These are phyloP conservation scores for Nezara viridula DNA, from an alignment of 2,888 invertebrate genomes.

Conservation along the genomic window DNA sequence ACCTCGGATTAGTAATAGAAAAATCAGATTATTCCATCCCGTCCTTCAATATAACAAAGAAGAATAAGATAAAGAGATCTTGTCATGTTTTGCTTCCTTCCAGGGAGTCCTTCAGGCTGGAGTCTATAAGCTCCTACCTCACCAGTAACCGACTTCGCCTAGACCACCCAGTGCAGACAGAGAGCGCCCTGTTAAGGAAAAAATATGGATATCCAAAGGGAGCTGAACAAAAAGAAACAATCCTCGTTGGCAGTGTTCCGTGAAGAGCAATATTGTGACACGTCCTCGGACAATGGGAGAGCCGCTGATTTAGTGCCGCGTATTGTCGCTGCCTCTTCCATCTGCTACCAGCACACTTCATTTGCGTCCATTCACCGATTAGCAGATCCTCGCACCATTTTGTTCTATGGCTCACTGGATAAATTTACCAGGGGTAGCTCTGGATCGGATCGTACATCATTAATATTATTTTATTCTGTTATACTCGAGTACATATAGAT, in stretches of 20 bases:
- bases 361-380: constrained; percentile 56
- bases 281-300: constrained; percentile 35
- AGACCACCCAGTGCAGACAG: constrained; percentile 24
- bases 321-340: constrained; percentile 38
- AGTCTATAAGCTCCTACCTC: background rate
- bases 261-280: constrained; percentile 58
- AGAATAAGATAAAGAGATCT: background rate
- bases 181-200: constrained; percentile 39
- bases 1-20: too few relatives aligned
- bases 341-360: constrained; percentile 57
- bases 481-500: too few relatives aligned
- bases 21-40: too few relatives aligned
- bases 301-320: constrained; percentile 45
- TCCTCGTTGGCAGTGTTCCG: background rate
- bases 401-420: background rate
- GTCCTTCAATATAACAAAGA: too few relatives aligned
- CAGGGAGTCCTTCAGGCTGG: background rate
- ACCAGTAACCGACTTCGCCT: background rate
- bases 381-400: background rate
- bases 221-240: constrained; percentile 29
- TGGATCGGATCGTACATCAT: background rate
- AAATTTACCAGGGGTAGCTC: background rate
- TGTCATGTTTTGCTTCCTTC: background rate
- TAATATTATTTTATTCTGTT: background rate
- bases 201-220: constrained; percentile 44